These are phyloP conservation scores for Camponotus floridanus DNA, from an alignment of 1,140 invertebrate genomes.

Conservation along the genomic window DNA sequence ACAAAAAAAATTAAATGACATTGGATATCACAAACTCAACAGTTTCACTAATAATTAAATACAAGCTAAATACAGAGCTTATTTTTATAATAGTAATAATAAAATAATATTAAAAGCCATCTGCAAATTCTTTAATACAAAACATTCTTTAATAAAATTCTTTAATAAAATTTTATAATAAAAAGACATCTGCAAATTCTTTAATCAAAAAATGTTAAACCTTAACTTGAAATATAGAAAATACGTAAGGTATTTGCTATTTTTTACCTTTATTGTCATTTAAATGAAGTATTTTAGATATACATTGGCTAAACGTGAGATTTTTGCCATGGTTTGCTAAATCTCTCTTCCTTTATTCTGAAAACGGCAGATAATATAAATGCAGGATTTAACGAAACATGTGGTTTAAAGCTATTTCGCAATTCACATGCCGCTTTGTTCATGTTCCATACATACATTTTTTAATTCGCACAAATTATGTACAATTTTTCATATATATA, in stretches of 20 bases:
- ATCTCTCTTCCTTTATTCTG: not conserved
- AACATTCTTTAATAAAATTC: too few species aligned
- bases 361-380: not conserved
- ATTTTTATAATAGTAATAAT: slow-evolving; percentile 2
- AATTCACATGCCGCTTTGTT: not conserved
- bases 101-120: slow-evolving; percentile 7
- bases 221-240: not conserved
- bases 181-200: not conserved
- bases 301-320: not conserved
- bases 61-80: not conserved
- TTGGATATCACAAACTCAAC: not conserved
- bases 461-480: not conserved
- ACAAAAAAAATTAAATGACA: not conserved
- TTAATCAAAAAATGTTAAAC: not conserved
- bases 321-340: not conserved
- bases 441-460: not conserved
- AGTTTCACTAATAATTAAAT: not conserved
- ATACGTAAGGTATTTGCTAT: not conserved
- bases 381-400: not conserved
- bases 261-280: not conserved
- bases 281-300: not conserved
- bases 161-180: too few species aligned
- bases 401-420: not conserved
- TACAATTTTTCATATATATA: not conserved
- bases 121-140: not conserved